Base-by-base conservation (phyloP, 2,797 vertebrate species). In the Distichodus sexfasciatus region DNA sequence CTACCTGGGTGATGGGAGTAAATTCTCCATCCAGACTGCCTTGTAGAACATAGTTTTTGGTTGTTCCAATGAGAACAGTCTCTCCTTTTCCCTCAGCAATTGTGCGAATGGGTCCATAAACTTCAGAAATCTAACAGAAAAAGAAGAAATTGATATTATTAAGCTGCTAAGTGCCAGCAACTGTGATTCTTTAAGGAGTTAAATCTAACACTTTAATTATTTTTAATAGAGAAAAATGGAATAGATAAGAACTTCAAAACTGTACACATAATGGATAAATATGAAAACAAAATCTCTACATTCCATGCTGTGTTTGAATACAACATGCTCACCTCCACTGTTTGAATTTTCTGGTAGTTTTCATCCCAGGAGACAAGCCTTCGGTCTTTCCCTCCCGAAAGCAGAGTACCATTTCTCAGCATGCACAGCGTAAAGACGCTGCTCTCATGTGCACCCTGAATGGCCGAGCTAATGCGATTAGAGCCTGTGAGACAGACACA, bases 361-460 rank as follows among this genome's bases (percentile, higher is more conserved):
- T 92, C 88, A 68, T 96, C 93, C 97, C 97, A 99, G 44, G 95
- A 97, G 62, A 96, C 83, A 65, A 99, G 92, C 75, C 91, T 92
- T 31, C 95, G 89, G 83, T 99, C 97, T 81, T 99, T 99, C 12
- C 97, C 96, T 76, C 97, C 97, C 0, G 97, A 98, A 62, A 99
- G 91, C 76, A 99, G 83, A 0, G 93, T 97, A 70, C 97, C 95
- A 0, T 95, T 95, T 85, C 96, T 89, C 80, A 98, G 81, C 93
- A 95, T 99, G 75, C 94, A 98, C 84, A 99, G 92, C 8, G 97
- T 90, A 85, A 99, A 99, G 84, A 99, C 94, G 67, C 97, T 98
- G 14, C 95, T 95, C 76, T 97, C 94, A 0, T 99, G 97, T 75
- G 97, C 97, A 26, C 94, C 96, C 74, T 94, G 94, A 76, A 99